These are phyloP conservation scores for Cairina moschata DNA, from an alignment of 2,113 vertebrate species.

Conservation along the genomic window DNA sequence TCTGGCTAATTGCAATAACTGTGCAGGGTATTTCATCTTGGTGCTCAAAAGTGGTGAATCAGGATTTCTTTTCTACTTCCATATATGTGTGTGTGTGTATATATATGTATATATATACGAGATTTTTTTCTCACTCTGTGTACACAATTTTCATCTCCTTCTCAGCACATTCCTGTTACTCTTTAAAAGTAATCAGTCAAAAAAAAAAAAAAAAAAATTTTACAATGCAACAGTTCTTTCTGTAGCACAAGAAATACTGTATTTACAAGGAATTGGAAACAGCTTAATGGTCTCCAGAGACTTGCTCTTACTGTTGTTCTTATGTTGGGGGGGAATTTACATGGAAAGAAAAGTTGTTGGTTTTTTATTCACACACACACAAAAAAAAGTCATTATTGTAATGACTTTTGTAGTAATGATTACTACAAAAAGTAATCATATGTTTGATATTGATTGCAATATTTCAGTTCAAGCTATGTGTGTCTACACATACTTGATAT, in stretches of 20 bases:
- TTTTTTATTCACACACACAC: background rate
- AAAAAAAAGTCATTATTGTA: too few relatives aligned
- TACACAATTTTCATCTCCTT: background rate
- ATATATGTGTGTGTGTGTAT: background rate
- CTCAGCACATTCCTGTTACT: background rate
- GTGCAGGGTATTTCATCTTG: background rate
- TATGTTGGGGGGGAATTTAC: background rate
- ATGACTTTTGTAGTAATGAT: too few relatives aligned
- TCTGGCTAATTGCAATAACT: background rate
- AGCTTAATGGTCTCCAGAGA: background rate
- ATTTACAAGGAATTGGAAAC: background rate
- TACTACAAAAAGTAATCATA: background rate
- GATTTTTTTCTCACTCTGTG: background rate
- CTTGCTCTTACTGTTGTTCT: background rate
- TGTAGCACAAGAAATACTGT: background rate
- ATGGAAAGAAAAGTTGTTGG: background rate
- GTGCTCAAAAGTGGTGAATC: rapidly evolving
- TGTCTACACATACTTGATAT: background rate
- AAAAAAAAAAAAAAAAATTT: background rate
- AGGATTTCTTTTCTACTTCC: background rate
- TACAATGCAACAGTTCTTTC: background rate
- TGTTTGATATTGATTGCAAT: too few relatives aligned
- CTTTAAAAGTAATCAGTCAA: background rate
- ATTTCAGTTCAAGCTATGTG: background rate
- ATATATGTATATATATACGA: background rate